Evolutionary conservation across 2,797 vertebrate genomes (phyloP), one percentile per base, ranked within the genome.

Genomic region (Bufotes viridis): DNA sequence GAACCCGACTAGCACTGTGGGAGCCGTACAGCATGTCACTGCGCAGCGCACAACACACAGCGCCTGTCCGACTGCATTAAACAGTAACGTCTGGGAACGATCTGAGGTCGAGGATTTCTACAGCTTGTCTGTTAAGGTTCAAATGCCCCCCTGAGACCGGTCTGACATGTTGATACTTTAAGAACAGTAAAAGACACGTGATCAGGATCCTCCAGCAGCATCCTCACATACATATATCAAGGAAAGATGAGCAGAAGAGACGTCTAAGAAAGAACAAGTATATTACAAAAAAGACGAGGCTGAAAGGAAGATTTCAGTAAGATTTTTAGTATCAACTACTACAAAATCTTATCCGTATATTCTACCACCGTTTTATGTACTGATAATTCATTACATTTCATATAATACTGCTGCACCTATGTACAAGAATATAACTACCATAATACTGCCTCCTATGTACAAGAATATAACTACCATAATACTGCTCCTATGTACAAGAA

Each of bases 21-120:
- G 75, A 57, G 49, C 11, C 14, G 76, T 14, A 9, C 69, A 79
- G 49, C 53, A 22, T 22, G 81, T 53, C 74, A 80, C 17, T 55
- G 29, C 22, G 20, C 26, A 49, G 57, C 51, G n/a, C 81, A 18
- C 57, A 17, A 29, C 74, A 49, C 65, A 29, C 67, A 53, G 15
- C 4, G 29, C 70, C 34, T 76, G 81, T 79, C 81, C 10, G 14
- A 70, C 42, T 69, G 29, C 81, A 78, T 78, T 88, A 84, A 2
- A 86, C 58, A 1, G 55, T 0, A 58, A 80, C 78, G 60, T 61
- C 78, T 10, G 24, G 78, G 57, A 80, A 61, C 9, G 17, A 34
- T 60, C 57, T 80, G 78, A 60, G 55, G 55, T 60, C 57, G 55
- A 34, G 26, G 15, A 61, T 22, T 58, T 80, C 78, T 60, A 22